phyloP scores from a whole-genome alignment of 2,888 invertebrate species.

The Sipha maydis region DNA sequence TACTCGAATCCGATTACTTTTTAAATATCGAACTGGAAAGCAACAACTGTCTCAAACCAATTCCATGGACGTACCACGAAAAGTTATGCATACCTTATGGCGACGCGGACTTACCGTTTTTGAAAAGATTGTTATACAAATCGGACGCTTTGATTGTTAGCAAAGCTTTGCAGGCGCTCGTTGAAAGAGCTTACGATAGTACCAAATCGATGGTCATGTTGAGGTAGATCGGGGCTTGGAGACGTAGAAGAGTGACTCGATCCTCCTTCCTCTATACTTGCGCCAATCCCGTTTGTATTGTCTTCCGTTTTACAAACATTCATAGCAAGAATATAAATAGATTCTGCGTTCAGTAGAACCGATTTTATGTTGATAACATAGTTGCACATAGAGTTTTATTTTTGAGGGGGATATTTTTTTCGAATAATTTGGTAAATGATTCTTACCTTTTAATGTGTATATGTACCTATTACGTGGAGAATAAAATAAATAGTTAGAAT shows the following conservation, averaged over 20 bases:
- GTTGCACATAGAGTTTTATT: no score
- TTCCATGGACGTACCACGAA: neutral
- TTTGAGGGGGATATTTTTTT: no score
- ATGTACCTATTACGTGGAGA: no score
- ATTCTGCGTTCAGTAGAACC: no score
- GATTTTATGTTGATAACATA: no score
- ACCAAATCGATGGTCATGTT: conserved; percentile 5
- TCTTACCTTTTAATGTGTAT: no score
- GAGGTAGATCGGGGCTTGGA: neutral
- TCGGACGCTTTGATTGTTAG: neutral
- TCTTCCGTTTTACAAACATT: no score
- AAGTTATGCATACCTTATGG: conserved; percentile 1
- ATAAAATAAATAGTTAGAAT: no score
- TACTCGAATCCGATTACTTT: neutral
- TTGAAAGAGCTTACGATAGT: conserved; percentile 7
- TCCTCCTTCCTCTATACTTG: neutral
- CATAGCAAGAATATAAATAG: no score
- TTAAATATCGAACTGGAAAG: neutral
- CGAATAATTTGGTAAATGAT: no score
- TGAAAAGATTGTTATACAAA: neutral
- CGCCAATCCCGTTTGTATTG: no score
- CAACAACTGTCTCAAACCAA: neutral
- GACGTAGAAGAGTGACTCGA: no score
- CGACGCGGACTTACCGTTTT: neutral
- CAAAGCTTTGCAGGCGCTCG: neutral